phyloP scores from a whole-genome alignment of 92 coral and sea anemone species.

The Parazoanthus swiftii region DNA sequence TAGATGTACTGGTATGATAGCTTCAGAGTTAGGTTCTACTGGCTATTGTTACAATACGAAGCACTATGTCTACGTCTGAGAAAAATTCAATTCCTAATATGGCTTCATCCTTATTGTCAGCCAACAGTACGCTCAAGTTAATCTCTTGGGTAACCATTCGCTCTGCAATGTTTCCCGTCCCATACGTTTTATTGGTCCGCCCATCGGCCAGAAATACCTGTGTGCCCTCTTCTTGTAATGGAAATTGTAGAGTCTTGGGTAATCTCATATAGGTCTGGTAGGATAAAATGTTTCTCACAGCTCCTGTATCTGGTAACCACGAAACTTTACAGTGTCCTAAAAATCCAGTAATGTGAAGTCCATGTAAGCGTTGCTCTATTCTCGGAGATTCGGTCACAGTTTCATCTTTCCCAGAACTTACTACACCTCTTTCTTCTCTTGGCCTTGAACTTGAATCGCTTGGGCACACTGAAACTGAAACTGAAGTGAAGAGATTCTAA shows the following conservation, averaged over 20 bases:
- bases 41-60: constrained; percentile 39
- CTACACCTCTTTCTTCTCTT: too few species aligned
- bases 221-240: constrained; percentile 42
- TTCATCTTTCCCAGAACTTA: too few species aligned
- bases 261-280: too few species aligned
- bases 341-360: too few species aligned
- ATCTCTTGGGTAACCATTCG: constrained; percentile 47
- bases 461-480: too few species aligned
- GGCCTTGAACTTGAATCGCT: too few species aligned
- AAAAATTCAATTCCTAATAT: constrained; percentile 47
- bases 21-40: constrained; percentile 40
- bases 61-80: constrained; percentile 37
- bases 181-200: not conserved
- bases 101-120: constrained; percentile 47
- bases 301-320: constrained; percentile 39
- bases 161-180: not conserved
- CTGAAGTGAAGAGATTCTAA: too few species aligned
- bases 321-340: constrained; percentile 33
- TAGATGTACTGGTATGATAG: constrained; percentile 38
- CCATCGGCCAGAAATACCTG: constrained; percentile 41
- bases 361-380: too few species aligned
- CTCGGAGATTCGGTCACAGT: too few species aligned
- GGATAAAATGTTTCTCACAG: not conserved
- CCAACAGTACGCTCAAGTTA: constrained; percentile 44
- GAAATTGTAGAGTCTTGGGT: too few species aligned